phyloP scores from a whole-genome alignment of 2,797 vertebrate species.

The Girardinus metallicus region DNA sequence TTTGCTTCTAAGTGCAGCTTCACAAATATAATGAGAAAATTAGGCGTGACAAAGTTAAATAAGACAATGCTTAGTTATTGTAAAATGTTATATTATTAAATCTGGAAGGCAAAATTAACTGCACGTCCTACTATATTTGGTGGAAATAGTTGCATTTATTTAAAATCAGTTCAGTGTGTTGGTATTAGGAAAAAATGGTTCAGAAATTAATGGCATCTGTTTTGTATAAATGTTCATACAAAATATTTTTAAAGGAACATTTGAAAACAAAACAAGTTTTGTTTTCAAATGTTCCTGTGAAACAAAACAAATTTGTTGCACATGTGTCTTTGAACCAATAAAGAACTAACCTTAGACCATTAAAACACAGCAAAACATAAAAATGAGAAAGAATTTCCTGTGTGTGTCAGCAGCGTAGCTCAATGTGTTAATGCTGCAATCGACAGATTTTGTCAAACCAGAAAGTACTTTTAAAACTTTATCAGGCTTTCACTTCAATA shows the following conservation, averaged over 20 bases:
- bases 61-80: not conserved
- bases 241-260: too few species aligned
- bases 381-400: not conserved
- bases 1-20: not conserved
- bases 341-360: not conserved
- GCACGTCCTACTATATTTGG: not conserved
- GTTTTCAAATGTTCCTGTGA: too few species aligned
- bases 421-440: not conserved
- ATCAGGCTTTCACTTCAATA: not conserved
- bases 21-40: not conserved
- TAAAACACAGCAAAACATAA: not conserved
- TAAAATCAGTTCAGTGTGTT: not conserved
- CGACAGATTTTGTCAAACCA: not conserved
- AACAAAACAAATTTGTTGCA: not conserved
- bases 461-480: not conserved
- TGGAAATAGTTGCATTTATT: not conserved
- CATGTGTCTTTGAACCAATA: not conserved
- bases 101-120: not conserved
- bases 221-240: not conserved
- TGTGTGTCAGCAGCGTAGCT: conserved; percentile 7
- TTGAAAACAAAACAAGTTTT: not conserved
- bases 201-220: not conserved
- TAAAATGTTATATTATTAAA: not conserved
- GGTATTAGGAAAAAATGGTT: not conserved
- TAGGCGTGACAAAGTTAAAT: not conserved